Conservation (phyloP, 1,140 invertebrate genomes). For the Wiebesia pumilae region DNA sequence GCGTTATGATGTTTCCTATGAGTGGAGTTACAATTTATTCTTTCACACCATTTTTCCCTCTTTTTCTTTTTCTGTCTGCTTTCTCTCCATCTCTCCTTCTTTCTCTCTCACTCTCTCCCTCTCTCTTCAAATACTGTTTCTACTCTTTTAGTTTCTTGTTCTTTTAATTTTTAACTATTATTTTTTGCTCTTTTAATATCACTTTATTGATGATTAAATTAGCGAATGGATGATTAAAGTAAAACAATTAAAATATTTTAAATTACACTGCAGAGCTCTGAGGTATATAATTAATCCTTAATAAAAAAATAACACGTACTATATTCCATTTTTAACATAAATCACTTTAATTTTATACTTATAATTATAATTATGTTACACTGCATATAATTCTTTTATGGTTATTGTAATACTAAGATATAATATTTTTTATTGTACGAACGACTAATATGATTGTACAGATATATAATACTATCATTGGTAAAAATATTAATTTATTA, state of each 20-base stretch:
- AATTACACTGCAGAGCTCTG: neutral
- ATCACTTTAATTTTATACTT: neutral
- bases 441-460: neutral
- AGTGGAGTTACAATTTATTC: neutral
- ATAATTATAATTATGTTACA: slow-evolving; percentile 2
- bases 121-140: too few relatives aligned
- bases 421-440: neutral
- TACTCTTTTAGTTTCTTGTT: too few relatives aligned
- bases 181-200: neutral
- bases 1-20: slow-evolving; percentile 53
- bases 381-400: neutral
- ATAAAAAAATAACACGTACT: neutral
- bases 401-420: neutral
- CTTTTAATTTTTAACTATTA: too few relatives aligned
- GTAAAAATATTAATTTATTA: neutral
- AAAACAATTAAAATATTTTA: neutral
- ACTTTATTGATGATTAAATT: too few relatives aligned
- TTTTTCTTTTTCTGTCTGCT: neutral
- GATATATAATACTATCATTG: neutral
- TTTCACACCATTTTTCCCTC: neutral
- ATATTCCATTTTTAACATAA: neutral
- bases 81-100: too few relatives aligned
- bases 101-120: too few relatives aligned
- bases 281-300: too few relatives aligned
- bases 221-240: too few relatives aligned